phyloP scores from a whole-genome alignment of 2,113 vertebrate genomes.

The Callithrix jacchus region DNA sequence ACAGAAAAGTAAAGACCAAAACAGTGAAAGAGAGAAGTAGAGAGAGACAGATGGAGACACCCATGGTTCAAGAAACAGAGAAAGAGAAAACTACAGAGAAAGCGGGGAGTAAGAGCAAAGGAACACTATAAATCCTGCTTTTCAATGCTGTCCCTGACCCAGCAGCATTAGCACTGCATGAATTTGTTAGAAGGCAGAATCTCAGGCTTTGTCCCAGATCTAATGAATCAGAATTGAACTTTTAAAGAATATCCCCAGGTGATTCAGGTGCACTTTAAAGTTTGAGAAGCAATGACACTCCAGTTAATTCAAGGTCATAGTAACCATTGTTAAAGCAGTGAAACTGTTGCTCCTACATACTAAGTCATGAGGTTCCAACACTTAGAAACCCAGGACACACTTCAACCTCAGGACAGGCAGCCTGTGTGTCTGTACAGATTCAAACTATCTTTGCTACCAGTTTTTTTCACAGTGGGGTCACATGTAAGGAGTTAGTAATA shows the following conservation, averaged over 20 bases:
- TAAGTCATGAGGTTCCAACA: background rate
- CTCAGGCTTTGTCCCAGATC: background rate
- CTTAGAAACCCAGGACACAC: background rate
- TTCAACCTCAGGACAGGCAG: background rate
- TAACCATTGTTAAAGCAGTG: background rate
- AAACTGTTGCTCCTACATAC: background rate
- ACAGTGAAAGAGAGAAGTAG: background rate
- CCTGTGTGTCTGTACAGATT: background rate
- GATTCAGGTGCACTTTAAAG: background rate
- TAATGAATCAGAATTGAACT: background rate
- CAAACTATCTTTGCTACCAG: background rate
- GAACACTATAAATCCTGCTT: background rate
- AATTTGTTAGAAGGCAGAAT: background rate
- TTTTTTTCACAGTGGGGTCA: background rate
- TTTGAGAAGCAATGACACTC: background rate
- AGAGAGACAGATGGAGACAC: background rate
- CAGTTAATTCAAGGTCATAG: slow-evolving; percentile 16
- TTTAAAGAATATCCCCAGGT: background rate
- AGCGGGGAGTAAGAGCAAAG: background rate
- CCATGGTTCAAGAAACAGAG: background rate
- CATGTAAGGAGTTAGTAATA: background rate
- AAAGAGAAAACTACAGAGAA: background rate
- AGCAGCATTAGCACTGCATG: background rate
- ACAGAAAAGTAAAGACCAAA: background rate
- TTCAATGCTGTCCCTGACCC: background rate